Conservation (phyloP, 2,888 invertebrate species). For the Nudaria mundana region DNA sequence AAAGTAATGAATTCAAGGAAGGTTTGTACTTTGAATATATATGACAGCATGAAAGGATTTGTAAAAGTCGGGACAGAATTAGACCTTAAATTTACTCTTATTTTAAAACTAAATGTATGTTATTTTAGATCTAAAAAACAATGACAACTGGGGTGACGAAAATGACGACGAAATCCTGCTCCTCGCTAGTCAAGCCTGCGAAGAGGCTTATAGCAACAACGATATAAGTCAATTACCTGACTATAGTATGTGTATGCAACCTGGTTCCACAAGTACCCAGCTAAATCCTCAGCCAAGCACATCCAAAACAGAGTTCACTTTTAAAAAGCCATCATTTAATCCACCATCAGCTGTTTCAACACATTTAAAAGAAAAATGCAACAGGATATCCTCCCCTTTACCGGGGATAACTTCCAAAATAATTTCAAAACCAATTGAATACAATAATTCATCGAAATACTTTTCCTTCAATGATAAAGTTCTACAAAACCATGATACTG, state of each 20-base stretch:
- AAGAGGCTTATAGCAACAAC: slow-evolving; percentile 52
- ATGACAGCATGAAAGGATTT: too few species aligned
- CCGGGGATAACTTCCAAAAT: slow-evolving; percentile 59
- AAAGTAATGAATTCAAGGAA: slow-evolving; percentile 50
- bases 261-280: slow-evolving; percentile 66
- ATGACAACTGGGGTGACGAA: slow-evolving; percentile 69
- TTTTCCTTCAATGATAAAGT: slow-evolving; percentile 58
- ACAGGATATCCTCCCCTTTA: slow-evolving; percentile 63
- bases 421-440: slow-evolving; percentile 31
- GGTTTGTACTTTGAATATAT: slow-evolving; percentile 51
- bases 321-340: slow-evolving; percentile 56
- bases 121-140: slow-evolving; percentile 33
- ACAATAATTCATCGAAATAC: slow-evolving; percentile 45
- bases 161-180: slow-evolving; percentile 72
- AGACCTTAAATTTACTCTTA: too few species aligned
- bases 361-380: slow-evolving; percentile 59
- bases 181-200: slow-evolving; percentile 72
- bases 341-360: slow-evolving; percentile 44
- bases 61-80: too few species aligned
- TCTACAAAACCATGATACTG: slow-evolving; percentile 51
- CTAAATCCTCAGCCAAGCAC: slow-evolving; percentile 46
- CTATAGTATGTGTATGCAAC: slow-evolving; percentile 65
- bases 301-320: slow-evolving; percentile 51
- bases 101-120: too few species aligned
- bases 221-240: slow-evolving; percentile 51